Conservation (phyloP, 1,140 invertebrate genomes). For the Hormaphis cornu region DNA sequence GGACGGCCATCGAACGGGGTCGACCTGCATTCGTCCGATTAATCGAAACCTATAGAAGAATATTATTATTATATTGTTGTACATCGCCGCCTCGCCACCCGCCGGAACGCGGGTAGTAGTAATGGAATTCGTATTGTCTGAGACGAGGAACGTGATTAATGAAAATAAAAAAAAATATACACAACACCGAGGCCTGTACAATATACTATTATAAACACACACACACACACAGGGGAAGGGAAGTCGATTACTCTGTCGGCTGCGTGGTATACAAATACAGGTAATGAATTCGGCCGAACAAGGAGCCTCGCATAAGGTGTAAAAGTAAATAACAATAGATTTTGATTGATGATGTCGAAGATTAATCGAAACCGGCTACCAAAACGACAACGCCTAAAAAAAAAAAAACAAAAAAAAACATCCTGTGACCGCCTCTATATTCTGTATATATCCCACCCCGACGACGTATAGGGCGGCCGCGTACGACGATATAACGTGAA, state of each 20-base stretch:
- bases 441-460: too few relatives aligned
- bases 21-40: too few relatives aligned
- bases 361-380: conserved; percentile 30
- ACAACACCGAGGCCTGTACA: neutral
- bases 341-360: conserved; percentile 32
- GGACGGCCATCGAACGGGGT: too few relatives aligned
- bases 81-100: too few relatives aligned
- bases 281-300: conserved; percentile 30
- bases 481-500: too few relatives aligned
- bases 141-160: conserved; percentile 27
- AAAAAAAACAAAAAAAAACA: neutral
- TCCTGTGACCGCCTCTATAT: too few relatives aligned
- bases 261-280: neutral
- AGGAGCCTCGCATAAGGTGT: conserved; percentile 25
- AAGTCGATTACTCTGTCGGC: conserved; percentile 28
- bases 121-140: conserved; percentile 32
- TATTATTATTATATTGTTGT: too few relatives aligned
- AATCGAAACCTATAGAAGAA: too few relatives aligned
- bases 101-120: conserved; percentile 3
- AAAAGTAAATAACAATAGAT: conserved; percentile 33
- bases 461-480: too few relatives aligned
- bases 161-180: conserved; percentile 33
- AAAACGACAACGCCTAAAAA: conserved; percentile 30
- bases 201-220: too few relatives aligned
- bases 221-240: too few relatives aligned